phyloP scores from a whole-genome alignment of 2,797 vertebrate species.

The Crypturellus tataupa region DNA sequence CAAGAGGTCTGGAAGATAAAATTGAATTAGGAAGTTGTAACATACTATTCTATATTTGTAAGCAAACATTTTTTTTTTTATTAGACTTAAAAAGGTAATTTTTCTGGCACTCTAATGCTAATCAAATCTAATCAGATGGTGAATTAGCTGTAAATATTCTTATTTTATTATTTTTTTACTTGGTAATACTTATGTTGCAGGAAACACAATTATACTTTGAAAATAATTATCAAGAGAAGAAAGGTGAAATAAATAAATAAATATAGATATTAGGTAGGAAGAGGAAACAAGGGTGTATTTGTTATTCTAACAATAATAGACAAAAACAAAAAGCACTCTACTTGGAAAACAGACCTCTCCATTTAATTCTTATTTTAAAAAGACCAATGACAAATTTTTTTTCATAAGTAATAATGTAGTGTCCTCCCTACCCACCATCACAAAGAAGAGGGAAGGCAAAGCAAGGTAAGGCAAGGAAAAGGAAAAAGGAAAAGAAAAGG shows the following conservation, averaged over 20 bases:
- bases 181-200: not conserved
- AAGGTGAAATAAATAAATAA: not conserved
- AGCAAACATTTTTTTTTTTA: not conserved
- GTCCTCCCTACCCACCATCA: fast-evolving
- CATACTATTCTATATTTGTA: not conserved
- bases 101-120: not conserved
- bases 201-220: not conserved
- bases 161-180: not conserved
- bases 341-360: not conserved
- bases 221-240: not conserved
- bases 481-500: too few species aligned
- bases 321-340: not conserved
- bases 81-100: not conserved
- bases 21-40: not conserved
- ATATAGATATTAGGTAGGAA: not conserved
- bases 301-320: not conserved
- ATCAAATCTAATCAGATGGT: not conserved
- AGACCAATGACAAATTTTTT: not conserved
- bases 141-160: not conserved
- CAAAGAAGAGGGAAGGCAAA: too few species aligned
- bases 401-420: not conserved
- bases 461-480: too few species aligned
- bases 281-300: not conserved
- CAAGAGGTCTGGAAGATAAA: not conserved
- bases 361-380: not conserved